Evolutionary conservation across 2,797 vertebrate species (phyloP).

Genomic region (Taenioides sp.): DNA sequence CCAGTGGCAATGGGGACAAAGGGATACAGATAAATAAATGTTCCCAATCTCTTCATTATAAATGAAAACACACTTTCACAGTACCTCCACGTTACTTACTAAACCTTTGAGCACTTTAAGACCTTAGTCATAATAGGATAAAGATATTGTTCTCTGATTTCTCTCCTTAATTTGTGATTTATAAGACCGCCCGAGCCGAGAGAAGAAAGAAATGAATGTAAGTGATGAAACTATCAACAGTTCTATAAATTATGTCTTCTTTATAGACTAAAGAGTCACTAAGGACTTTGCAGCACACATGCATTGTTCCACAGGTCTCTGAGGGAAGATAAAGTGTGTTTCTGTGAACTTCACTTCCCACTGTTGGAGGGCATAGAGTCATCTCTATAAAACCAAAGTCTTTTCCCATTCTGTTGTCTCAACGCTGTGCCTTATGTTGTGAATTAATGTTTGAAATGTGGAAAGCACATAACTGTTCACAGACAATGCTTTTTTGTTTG

Average conservation of each 20-base stretch:
- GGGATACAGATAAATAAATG: neutral
- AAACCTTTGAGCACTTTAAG: slow-evolving; percentile 1
- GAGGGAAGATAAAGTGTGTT: slow-evolving; percentile 9
- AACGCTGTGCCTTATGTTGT: slow-evolving; percentile 2
- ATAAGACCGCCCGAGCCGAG: slow-evolving; percentile 3
- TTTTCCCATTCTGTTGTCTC: slow-evolving; percentile 9
- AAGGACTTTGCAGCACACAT: slow-evolving; percentile 6
- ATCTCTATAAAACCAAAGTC: slow-evolving; percentile 11
- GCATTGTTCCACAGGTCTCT: slow-evolving; percentile 13
- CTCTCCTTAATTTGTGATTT: slow-evolving; percentile 1
- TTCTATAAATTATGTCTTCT: slow-evolving; percentile 10
- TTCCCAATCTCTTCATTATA: neutral
- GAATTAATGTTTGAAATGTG: slow-evolving; percentile 6
- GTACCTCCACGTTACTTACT: slow-evolving; percentile 1
- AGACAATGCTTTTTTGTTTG: slow-evolving; percentile 26
- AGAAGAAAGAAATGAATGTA: slow-evolving; percentile 18
- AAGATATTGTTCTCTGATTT: slow-evolving; percentile 10
- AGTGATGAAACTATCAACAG: slow-evolving; percentile 15
- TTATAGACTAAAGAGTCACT: slow-evolving; percentile 14
- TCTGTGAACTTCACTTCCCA: slow-evolving; percentile 9
- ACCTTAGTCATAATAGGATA: slow-evolving; percentile 7
- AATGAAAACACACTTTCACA: neutral
- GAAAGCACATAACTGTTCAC: slow-evolving; percentile 8
- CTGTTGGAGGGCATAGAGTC: neutral
- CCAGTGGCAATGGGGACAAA: neutral